Percentiles rank a stretch among this genome's conserved stretches.
Conservation (phyloP, 2,797 vertebrate species). For the Martes flavigula region DNA sequence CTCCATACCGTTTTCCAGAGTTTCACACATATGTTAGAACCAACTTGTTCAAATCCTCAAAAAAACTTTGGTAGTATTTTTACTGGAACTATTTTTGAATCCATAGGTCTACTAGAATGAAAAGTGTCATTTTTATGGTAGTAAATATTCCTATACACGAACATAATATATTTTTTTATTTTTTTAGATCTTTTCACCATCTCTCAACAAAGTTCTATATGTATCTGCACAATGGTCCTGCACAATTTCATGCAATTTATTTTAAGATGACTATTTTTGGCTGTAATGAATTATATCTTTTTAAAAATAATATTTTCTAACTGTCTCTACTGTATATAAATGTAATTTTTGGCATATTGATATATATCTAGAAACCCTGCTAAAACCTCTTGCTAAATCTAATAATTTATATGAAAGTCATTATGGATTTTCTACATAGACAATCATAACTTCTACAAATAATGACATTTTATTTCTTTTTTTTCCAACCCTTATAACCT, state of each 20-base stretch:
- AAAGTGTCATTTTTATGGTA: neutral
- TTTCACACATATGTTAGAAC: neutral
- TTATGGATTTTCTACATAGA: neutral
- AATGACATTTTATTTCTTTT: neutral
- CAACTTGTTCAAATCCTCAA: neutral
- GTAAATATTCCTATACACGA: neutral
- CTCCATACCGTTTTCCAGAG: too few relatives aligned
- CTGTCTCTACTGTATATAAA: neutral
- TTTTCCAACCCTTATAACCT: neutral
- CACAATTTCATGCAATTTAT: neutral
- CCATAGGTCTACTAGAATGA: neutral
- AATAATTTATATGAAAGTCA: neutral
- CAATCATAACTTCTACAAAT: neutral
- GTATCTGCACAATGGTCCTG: neutral
- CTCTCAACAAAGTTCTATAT: neutral
- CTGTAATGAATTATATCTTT: neutral
- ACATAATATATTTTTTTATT: constrained; percentile 20
- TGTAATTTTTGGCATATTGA: neutral
- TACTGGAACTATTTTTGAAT: neutral
- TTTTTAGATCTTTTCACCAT: neutral
- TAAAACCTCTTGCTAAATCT: neutral
- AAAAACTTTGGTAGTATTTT: neutral
- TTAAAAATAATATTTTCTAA: neutral
- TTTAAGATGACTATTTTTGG: neutral
- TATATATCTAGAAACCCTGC: neutral